phyloP scores from a whole-genome alignment of 2,888 invertebrate species.

The Hedychridium roseum region DNA sequence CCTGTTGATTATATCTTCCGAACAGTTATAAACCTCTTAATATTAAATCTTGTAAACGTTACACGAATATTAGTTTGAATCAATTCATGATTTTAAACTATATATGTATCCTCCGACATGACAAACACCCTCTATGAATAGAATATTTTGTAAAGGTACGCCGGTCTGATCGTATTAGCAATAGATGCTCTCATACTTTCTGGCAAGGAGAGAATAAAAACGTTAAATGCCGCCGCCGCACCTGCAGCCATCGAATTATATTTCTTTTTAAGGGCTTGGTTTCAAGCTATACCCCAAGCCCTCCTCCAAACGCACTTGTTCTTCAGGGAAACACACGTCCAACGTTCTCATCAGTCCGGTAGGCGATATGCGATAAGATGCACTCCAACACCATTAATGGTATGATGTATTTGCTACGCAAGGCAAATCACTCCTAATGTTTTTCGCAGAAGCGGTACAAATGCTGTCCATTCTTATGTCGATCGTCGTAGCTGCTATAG shows the following conservation, averaged over 20 bases:
- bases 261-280: slow-evolving; percentile 79
- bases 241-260: slow-evolving; percentile 80
- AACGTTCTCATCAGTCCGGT: slow-evolving; percentile 74
- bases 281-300: slow-evolving; percentile 80
- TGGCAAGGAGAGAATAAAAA: slow-evolving; percentile 70
- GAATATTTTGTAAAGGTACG: slow-evolving; percentile 67
- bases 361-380: slow-evolving; percentile 24
- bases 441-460: slow-evolving; percentile 72
- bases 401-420: background rate
- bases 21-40: background rate
- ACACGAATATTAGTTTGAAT: background rate
- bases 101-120: background rate
- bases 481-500: slow-evolving; percentile 74
- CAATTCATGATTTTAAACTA: background rate
- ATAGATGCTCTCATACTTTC: slow-evolving; percentile 73
- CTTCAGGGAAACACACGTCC: slow-evolving; percentile 66
- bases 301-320: slow-evolving; percentile 73
- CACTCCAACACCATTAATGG: background rate
- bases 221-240: slow-evolving; percentile 69
- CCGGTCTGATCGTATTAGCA: slow-evolving; percentile 79
- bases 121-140: background rate
- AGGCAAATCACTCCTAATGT: slow-evolving; percentile 14
- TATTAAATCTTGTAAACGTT: background rate
- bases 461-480: slow-evolving; percentile 74
- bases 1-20: background rate